Evolutionary conservation across 2,113 vertebrate genomes (phyloP).

Genomic region (Bufo bufo): DNA sequence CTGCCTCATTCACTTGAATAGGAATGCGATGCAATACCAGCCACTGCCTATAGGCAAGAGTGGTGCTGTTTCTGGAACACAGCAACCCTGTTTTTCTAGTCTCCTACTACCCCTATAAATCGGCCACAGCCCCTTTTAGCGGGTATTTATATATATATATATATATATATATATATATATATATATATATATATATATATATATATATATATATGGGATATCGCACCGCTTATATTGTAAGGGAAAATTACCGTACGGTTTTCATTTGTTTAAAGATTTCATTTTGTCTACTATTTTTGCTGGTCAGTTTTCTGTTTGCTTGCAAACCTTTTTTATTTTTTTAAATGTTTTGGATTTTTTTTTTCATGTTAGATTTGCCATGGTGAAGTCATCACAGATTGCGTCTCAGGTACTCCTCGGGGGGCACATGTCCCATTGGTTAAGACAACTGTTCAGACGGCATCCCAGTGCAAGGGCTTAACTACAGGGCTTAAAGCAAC

Average conservation of each 20-base stretch:
- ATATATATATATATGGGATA: too few species aligned
- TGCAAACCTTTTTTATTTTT: not conserved
- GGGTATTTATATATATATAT: too few species aligned
- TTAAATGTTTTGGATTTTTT: not conserved
- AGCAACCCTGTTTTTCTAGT: not conserved
- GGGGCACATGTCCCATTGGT: not conserved
- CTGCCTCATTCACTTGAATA: not conserved
- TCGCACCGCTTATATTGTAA: not conserved
- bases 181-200: too few species aligned
- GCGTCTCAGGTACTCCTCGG: not conserved
- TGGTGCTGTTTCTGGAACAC: not conserved
- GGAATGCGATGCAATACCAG: not conserved
- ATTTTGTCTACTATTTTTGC: not conserved
- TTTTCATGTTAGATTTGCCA: not conserved
- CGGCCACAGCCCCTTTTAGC: too few species aligned
- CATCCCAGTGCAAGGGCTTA: not conserved
- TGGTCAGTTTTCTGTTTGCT: not conserved
- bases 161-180: too few species aligned
- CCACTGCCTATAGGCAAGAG: not conserved
- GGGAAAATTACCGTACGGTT: not conserved
- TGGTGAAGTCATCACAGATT: not conserved
- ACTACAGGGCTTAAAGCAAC: conserved; percentile 24
- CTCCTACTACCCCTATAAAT: too few species aligned
- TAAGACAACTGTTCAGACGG: not conserved
- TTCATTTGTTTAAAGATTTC: not conserved